Percentiles rank a stretch among this genome's conserved stretches.
phyloP scores from a whole-genome alignment of 2,888 invertebrate species.

The Coenonympha arcania region DNA sequence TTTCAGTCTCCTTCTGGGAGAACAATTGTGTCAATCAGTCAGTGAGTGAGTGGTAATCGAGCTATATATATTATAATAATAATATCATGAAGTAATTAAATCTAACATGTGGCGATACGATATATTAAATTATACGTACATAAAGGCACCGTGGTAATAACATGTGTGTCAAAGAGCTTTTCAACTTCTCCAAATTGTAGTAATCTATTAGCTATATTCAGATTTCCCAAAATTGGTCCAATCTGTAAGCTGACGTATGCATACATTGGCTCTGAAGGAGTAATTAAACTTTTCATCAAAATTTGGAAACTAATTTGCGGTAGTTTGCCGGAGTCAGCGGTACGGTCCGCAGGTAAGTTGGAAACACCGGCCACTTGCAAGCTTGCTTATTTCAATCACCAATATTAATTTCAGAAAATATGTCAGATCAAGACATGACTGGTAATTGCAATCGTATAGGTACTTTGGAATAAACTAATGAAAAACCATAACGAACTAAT shows the following conservation, averaged over 20 bases:
- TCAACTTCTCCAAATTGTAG: neutral
- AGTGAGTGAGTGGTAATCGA: too few relatives aligned
- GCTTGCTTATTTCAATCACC: constrained; percentile 42
- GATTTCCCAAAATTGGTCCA: constrained; percentile 20
- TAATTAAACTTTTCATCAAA: constrained; percentile 72
- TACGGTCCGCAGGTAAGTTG: constrained; percentile 56
- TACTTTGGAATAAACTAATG: neutral
- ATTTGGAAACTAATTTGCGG: constrained; percentile 68
- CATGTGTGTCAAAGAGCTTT: neutral
- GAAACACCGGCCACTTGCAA: constrained; percentile 39
- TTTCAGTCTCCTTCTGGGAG: too few relatives aligned
- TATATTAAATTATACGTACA: too few relatives aligned
- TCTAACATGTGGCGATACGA: too few relatives aligned
- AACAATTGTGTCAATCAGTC: too few relatives aligned
- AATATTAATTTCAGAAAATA: constrained; percentile 29
- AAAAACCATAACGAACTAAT: too few relatives aligned
- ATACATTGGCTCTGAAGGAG: constrained; percentile 62
- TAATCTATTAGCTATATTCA: neutral
- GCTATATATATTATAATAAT: too few relatives aligned
- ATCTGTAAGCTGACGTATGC: constrained; percentile 44
- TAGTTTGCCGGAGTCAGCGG: constrained; percentile 67
- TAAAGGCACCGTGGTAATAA: too few relatives aligned
- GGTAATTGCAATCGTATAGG: neutral
- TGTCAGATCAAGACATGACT: neutral
- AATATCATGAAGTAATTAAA: too few relatives aligned